These are phyloP conservation scores for Taeniopygia guttata DNA, from an alignment of 2,797 vertebrate species.

Conservation along the genomic window DNA sequence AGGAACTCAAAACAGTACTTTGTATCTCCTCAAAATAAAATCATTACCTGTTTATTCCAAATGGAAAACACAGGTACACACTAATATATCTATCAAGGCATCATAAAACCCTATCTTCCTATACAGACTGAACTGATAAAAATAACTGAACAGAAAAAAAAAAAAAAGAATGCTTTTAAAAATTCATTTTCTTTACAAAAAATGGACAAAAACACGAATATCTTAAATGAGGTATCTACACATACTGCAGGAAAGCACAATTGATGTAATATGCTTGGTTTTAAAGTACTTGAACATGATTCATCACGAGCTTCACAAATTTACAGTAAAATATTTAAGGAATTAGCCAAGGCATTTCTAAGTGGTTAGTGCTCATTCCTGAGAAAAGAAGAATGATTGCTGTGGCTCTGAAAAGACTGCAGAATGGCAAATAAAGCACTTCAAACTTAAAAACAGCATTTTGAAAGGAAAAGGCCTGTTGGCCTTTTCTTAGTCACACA, in stretches of 20 bases:
- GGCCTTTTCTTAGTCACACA: background rate
- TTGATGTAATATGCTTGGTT: background rate
- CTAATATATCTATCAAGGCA: background rate
- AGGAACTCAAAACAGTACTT: background rate
- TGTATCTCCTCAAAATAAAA: background rate
- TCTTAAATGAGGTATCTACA: background rate
- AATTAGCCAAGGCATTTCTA: background rate
- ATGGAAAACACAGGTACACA: background rate
- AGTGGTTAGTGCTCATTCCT: background rate
- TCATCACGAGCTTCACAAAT: background rate
- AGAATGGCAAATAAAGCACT: background rate
- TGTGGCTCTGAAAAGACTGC: background rate
- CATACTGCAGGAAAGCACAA: background rate
- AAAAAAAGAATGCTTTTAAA: background rate
- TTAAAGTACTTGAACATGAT: background rate
- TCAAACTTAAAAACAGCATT: background rate
- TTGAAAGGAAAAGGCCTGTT: background rate
- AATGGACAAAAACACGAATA: background rate
- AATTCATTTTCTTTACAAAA: background rate
- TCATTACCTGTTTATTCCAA: background rate
- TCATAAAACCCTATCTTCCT: background rate
- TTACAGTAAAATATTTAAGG: background rate
- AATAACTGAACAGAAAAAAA: background rate
- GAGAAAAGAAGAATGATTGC: background rate
- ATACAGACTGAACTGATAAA: background rate